Evolutionary conservation across 2,797 vertebrate species (phyloP), one percentile per base, ranked within the genome.

Genomic region (Pteronotus mesoamericanus): DNA sequence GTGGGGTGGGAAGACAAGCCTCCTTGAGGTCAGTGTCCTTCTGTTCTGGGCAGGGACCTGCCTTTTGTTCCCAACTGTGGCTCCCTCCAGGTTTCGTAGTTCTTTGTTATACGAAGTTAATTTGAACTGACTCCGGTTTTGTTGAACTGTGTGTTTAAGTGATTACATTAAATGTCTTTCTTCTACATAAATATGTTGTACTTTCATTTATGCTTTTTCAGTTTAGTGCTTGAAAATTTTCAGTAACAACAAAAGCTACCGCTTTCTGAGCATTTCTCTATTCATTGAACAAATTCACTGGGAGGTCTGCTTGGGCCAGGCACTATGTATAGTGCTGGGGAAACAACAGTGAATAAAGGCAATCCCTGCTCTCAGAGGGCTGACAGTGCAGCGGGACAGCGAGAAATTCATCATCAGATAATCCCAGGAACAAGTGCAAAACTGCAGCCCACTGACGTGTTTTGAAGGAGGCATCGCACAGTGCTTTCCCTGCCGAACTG

Each of bases 111-210:
- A 46, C 26, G 32, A 96, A 51, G 97, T 96, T 95, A 55, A 80
- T 95, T 95, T 93, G 86, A 96, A 86, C n/a, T 74, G 75, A 89
- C 78, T 85, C 29, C 14, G 42, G 42, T 84, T 91, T 89, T 92
- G 93, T 95, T 96, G 88, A 84, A 69, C 16, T 92, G 57, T 66
- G 39, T 89, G 71, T 96, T 94, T 91, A 95, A 94, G 88, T 82
- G 83, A 15, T 85, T 93, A 61, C 86, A 96, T 97, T 96, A 97
- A 97, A 97, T 51, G 39, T 37, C 72, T 91, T 88, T 96, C 86
- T 87, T 96, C 79, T 97, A 42, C 57, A 69, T 37, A 68, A 37
- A 29, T 1, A 15, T 57, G 57, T 82, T 51, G 26, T 74, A 10
- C 46, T 75, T 91, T 74, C 12, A 68, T 89, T 83, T 82, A 37